These are phyloP conservation scores for Anniella stebbinsi DNA, from an alignment of 2,797 vertebrate genomes.

Conservation along the genomic window DNA sequence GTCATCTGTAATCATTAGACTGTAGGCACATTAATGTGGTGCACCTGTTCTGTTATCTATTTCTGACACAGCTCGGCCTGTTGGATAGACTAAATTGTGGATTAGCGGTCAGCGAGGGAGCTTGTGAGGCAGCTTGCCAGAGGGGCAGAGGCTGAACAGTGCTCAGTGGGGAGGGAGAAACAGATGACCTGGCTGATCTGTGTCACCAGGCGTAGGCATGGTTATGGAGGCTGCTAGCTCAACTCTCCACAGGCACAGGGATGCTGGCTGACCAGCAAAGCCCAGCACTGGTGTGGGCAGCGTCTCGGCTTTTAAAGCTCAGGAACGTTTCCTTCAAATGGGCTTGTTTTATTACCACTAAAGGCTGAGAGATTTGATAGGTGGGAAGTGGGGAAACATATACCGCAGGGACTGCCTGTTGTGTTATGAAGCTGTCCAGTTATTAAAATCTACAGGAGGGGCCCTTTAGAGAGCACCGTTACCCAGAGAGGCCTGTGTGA, in stretches of 20 bases:
- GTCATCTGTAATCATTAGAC: not conserved
- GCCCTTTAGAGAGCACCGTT: too few species aligned
- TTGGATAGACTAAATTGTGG: not conserved
- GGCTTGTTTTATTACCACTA: not conserved
- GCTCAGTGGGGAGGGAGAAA: not conserved
- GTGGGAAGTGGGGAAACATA: not conserved
- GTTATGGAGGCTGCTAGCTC: not conserved
- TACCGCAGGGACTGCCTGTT: too few species aligned
- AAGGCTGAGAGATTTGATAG: not conserved
- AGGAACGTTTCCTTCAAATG: not conserved
- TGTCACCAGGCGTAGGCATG: not conserved
- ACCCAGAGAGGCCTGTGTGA: too few species aligned
- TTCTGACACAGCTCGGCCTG: constrained; percentile 5
- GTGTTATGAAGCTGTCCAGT: too few species aligned
- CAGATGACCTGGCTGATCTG: not conserved
- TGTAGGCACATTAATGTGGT: not conserved
- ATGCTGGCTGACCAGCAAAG: not conserved
- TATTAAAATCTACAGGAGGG: too few species aligned
- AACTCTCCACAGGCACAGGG: not conserved
- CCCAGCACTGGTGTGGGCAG: not conserved
- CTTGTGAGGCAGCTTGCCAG: not conserved
- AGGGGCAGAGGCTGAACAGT: not conserved
- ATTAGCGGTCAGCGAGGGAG: not conserved
- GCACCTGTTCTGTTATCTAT: constrained; percentile 27
- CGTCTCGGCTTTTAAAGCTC: not conserved